Base-by-base conservation (phyloP, 2,797 vertebrate species). In the Gallinago nigripennis region DNA sequence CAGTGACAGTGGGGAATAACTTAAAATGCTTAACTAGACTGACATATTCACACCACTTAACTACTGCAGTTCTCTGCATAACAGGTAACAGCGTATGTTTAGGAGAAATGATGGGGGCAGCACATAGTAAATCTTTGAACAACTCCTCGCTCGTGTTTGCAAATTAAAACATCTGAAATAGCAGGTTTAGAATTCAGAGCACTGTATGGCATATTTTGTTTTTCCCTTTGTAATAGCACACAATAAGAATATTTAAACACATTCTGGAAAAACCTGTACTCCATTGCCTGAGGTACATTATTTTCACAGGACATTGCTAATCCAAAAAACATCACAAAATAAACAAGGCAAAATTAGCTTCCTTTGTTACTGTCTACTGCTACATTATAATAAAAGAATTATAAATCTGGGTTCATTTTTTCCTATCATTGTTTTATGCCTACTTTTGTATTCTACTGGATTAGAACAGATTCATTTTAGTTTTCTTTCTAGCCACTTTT, bases 401-500 rank as follows among this genome's bases (percentile, higher is more conserved):
- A 41, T 14, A 87, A 92, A 91, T 66, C 66, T 70, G 41, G 58
- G 19, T 73, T 91, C 19, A 57, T 77, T 86, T 92, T 92, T 82
- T 86, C 48, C 54, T 86, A 28, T 53, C 41, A 86, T 84, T 84
- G 64, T 86, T 92, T 92, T 57, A 79, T 77, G 90, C 17, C 82
- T 84, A 80, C 77, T 95, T 95, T 82, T 73, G 53, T 78, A 77
- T 90, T 86, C 81, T 61, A 18, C 33, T 95, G 68, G 81, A 92
- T 92, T 82, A 87, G 64, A 88, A 82, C 16, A 87, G 75, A 93
- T 86, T 60, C 79, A 79, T 95, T 92, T 86, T 70, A 46, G 24
- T 86, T 96, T 80, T 92, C 66, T 88, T 94, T 72, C 86, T 71
- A 90, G 78, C 20, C 37, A 11, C 60, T 94, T 94, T 73, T 77